Conservation (phyloP, 92 coral and sea anemone genomes). For the Zoanthus solanderi region DNA sequence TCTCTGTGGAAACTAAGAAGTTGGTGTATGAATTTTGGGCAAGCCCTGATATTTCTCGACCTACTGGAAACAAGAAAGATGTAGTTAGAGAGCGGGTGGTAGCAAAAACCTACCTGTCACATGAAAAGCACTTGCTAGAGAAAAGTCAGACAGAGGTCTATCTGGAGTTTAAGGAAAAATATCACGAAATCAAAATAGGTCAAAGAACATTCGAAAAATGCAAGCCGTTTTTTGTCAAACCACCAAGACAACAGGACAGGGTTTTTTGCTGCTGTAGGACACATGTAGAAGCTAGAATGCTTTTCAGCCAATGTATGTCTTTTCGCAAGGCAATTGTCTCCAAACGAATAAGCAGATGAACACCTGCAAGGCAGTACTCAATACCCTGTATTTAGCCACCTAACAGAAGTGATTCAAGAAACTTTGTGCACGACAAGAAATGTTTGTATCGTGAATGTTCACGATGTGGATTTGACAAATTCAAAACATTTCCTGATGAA, state of each 20-base stretch:
- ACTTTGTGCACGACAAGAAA: not conserved
- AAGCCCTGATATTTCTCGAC: constrained; percentile 32
- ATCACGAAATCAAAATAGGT: constrained; percentile 41
- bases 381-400: not conserved
- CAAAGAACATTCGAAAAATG: constrained; percentile 55
- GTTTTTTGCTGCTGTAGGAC: constrained; percentile 39
- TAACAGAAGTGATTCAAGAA: not conserved
- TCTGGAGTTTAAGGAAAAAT: constrained; percentile 30
- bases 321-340: not conserved
- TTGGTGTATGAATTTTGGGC: constrained; percentile 60
- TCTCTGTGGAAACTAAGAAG: constrained; percentile 32
- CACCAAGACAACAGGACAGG: constrained; percentile 45
- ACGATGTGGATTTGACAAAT: constrained; percentile 13
- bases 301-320: constrained; percentile 47
- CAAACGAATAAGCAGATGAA: not conserved
- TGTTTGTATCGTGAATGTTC: constrained; percentile 14
- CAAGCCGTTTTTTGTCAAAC: constrained; percentile 10
- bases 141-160: too few species aligned
- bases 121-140: too few species aligned
- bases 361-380: not conserved
- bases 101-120: not conserved
- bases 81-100: constrained; percentile 46
- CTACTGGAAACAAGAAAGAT: constrained; percentile 25
- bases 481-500: not conserved
- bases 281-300: constrained; percentile 65